A percentile compares a stretch with the other conserved stretches of the same genome.
These are phyloP conservation scores for Cottoperca gobio DNA, from an alignment of 2,797 vertebrate species.

Conservation along the genomic window DNA sequence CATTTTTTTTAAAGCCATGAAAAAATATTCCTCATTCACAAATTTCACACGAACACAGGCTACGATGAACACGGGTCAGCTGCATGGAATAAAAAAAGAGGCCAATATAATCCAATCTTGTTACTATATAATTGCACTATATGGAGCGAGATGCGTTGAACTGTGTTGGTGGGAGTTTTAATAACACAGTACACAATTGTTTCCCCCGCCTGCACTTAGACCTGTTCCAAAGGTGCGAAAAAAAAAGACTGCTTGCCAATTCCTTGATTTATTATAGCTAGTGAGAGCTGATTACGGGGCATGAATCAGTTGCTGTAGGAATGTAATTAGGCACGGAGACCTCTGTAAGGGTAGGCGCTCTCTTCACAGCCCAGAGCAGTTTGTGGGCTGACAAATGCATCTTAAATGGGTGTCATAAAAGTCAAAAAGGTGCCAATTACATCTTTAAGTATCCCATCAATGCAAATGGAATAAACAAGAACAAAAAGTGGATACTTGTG, in stretches of 20 bases:
- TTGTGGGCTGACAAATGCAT: slow-evolving; percentile 88
- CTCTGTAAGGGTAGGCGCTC: slow-evolving; percentile 75
- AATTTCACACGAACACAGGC: slow-evolving; percentile 11
- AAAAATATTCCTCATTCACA: slow-evolving; percentile 23
- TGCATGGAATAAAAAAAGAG: slow-evolving; percentile 42
- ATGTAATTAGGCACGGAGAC: slow-evolving; percentile 85
- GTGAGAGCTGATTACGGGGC: slow-evolving; percentile 84
- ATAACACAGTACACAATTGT: slow-evolving; percentile 76
- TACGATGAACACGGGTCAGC: slow-evolving; percentile 36
- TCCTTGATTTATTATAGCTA: slow-evolving; percentile 85
- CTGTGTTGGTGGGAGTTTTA: slow-evolving; percentile 74
- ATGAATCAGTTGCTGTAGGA: slow-evolving; percentile 85
- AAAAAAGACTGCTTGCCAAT: slow-evolving; percentile 81
- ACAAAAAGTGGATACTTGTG: slow-evolving; percentile 48
- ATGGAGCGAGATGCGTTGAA: slow-evolving; percentile 63
- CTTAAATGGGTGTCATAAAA: slow-evolving; percentile 89
- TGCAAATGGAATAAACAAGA: slow-evolving; percentile 81
- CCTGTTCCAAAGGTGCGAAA: slow-evolving; percentile 75
- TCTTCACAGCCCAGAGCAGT: slow-evolving; percentile 81
- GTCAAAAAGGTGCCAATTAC: slow-evolving; percentile 90
- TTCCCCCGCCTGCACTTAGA: slow-evolving; percentile 76
- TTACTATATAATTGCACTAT: slow-evolving; percentile 72
- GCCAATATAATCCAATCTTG: slow-evolving; percentile 67
- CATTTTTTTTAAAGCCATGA: neutral
- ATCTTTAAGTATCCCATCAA: slow-evolving; percentile 86